Evolutionary conservation across 1,140 invertebrate species (phyloP), one percentile per base, ranked within the genome.

Genomic region (Drosophila yakuba): DNA sequence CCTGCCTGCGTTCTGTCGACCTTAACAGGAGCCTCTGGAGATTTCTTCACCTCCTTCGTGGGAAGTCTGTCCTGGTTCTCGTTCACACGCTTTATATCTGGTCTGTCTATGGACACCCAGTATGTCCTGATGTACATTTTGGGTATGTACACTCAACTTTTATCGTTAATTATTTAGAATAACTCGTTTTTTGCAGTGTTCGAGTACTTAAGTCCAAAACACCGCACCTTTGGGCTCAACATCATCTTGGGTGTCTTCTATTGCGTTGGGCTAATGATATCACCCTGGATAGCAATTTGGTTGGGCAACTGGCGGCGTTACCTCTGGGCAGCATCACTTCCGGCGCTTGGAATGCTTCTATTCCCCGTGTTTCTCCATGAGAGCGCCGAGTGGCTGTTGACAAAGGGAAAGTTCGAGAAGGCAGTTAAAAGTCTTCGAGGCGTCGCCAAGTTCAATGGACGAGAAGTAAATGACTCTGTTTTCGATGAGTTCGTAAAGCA

Each of bases 41-140:
- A 95, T 55, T 90, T 94, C 50, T 62, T 93, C 8, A 94, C 94
- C 3, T 91, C 93, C 5, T 93, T 94, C 45, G 92, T 94, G 0
- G 85, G 58, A 11, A 90, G 91, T 10, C 78, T 94, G 41, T 85
- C 91, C 2, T 77, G 91, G 28, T 95, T 94, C 86, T 92, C 92
- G 3, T 51, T 93, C 1, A 93, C 93, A 15, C 89, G 94, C 50
- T 94, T 95, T 63, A 51, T 95, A n/a, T 93, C 94, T 1, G 94
- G 94, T 4, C 74, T 94, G 5, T 94, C 94, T 2, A 94, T 94
- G 28, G 94, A 95, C 73, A 93, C 93, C 3, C 93, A 94, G 64
- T 95, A 94, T 66, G 92, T 94, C 15, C 93, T 95, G 72, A 95
- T 95, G 93, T 95, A 95, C 57, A 95, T 95, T 51, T 93, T 95